Percentiles rank a stretch among this genome's conserved stretches.
These are phyloP conservation scores for Lagodon rhomboides DNA, from an alignment of 2,797 vertebrate species.

Conservation along the genomic window DNA sequence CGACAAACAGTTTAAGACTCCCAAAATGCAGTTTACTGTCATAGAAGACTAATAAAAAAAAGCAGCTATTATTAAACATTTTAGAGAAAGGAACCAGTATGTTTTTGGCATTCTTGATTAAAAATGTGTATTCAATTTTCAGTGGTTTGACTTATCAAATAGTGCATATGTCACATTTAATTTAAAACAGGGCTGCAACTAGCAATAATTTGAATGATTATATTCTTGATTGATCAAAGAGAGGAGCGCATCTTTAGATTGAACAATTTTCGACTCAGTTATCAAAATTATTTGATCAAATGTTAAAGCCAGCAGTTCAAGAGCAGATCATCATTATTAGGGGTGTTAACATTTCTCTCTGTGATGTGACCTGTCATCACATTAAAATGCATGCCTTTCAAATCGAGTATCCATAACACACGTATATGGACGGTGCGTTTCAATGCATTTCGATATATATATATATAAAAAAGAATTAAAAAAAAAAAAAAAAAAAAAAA, in stretches of 20 bases:
- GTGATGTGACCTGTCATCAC: slow-evolving; percentile 26
- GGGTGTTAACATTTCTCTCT: too few relatives aligned
- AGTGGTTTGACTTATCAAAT: neutral
- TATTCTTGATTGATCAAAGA: too few relatives aligned
- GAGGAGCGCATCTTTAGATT: too few relatives aligned
- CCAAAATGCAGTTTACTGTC: neutral
- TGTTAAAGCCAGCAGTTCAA: too few relatives aligned
- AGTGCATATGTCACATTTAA: too few relatives aligned
- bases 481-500: too few relatives aligned
- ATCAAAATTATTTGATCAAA: too few relatives aligned
- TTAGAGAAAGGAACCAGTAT: neutral
- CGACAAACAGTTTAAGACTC: neutral
- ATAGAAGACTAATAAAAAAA: neutral
- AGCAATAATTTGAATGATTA: neutral
- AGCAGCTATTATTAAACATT: neutral
- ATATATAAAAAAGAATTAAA: neutral
- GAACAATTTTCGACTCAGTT: too few relatives aligned
- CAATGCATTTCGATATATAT: neutral
- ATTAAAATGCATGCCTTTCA: slow-evolving; percentile 77
- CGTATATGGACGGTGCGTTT: slow-evolving; percentile 32
- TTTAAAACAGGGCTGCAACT: neutral
- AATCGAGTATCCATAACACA: slow-evolving; percentile 34
- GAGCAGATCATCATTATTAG: neutral
- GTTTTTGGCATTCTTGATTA: neutral
- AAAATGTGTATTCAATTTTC: neutral